Conservation (phyloP, 2,888 invertebrate genomes). For the Hoplodrina blanda region DNA sequence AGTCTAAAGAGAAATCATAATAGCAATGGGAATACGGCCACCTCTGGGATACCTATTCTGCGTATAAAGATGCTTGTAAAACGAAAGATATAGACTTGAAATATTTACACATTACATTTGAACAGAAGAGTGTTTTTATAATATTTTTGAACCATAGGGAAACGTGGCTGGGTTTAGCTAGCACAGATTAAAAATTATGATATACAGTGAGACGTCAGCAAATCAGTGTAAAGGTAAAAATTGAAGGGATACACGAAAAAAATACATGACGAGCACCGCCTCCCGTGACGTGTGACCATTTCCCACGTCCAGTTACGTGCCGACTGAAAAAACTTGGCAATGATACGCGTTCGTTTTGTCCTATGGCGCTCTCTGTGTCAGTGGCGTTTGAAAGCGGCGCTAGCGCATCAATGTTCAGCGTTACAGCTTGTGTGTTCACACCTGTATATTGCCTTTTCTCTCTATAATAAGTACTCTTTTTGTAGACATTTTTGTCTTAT, state of each 20-base stretch:
- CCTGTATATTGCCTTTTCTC: constrained; percentile 24
- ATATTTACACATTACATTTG: too few relatives aligned
- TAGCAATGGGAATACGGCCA: constrained; percentile 25
- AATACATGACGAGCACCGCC: constrained; percentile 56
- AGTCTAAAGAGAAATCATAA: constrained; percentile 41
- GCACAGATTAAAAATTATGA: constrained; percentile 26
- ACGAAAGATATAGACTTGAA: constrained; percentile 1
- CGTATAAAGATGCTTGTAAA: constrained; percentile 12
- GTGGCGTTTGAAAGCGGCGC: constrained; percentile 75
- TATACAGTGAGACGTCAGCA: constrained; percentile 30
- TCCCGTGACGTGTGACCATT: constrained; percentile 72
- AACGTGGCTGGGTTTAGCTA: too few relatives aligned
- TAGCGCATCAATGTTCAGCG: constrained; percentile 54
- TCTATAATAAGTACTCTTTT: constrained; percentile 12
- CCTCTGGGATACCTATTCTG: constrained; percentile 12
- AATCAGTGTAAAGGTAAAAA: constrained; percentile 19
- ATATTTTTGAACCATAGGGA: too few relatives aligned
- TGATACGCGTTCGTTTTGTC: constrained; percentile 74
- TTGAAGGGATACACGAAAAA: constrained; percentile 42
- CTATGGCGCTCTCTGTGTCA: constrained; percentile 78
- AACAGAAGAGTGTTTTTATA: too few relatives aligned
- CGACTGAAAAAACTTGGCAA: constrained; percentile 85
- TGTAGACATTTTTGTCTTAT: constrained; percentile 15
- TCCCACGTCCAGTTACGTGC: constrained; percentile 75
- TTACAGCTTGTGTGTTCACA: constrained; percentile 39